Conservation (phyloP, 2,888 invertebrate genomes). For the Sylvicola fuscatus region DNA sequence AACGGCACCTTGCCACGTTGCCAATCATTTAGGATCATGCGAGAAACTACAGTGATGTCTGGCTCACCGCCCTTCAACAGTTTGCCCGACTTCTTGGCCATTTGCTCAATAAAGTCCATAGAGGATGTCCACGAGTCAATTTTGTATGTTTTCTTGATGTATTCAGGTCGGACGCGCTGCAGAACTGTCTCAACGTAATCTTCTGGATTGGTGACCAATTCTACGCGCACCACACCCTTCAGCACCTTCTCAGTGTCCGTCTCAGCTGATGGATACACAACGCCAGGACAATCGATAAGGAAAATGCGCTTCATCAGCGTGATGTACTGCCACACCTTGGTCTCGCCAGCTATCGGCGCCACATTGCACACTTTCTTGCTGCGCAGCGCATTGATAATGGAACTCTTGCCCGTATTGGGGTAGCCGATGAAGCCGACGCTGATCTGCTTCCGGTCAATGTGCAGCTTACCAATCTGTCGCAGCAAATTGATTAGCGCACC, state of each 20-base stretch:
- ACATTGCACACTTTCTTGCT: conserved; percentile 97
- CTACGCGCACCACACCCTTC: conserved; percentile 94
- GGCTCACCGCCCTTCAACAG: conserved; percentile 94
- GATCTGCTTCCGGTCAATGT: conserved; percentile 93
- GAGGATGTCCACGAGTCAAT: conserved; percentile 59
- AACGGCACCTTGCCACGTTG: conserved; percentile 94
- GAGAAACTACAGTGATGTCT: conserved; percentile 68
- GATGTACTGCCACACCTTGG: conserved; percentile 98
- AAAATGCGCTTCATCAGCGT: conserved; percentile 94
- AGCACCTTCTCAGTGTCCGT: conserved; percentile 87
- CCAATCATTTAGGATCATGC: conserved; percentile 96
- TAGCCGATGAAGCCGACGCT: conserved; percentile 98
- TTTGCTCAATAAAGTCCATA: conserved; percentile 77
- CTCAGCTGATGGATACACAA: conserved; percentile 93
- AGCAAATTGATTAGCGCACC: conserved; percentile 90
- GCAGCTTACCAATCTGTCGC: conserved; percentile 87
- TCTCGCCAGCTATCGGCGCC: conserved; percentile 95
- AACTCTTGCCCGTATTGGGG: conserved; percentile 97
- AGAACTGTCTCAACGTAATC: conserved; percentile 81
- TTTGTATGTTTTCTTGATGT: conserved; percentile 79
- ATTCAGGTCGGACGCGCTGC: conserved; percentile 70
- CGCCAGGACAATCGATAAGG: conserved; percentile 95
- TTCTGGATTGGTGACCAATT: conserved; percentile 82
- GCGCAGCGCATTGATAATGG: conserved; percentile 88
- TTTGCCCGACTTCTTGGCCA: conserved; percentile 73